Conservation (phyloP, 2,113 vertebrate genomes). For the Cynopterus brachyotis region DNA sequence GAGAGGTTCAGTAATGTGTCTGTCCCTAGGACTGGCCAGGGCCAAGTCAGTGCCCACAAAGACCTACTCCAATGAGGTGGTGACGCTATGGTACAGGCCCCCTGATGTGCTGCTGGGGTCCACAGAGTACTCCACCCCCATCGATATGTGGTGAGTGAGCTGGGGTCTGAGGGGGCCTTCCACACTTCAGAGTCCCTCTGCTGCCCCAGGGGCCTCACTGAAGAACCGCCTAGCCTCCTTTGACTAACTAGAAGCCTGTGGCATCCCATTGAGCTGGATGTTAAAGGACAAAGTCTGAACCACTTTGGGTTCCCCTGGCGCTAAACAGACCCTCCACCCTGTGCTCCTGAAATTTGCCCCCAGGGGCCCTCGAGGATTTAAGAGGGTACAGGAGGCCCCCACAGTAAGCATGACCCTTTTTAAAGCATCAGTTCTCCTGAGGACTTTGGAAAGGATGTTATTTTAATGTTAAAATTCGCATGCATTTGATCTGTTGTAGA, state of each 20-base stretch:
- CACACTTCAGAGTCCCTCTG: background rate
- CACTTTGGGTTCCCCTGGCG: background rate
- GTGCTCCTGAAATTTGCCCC: background rate
- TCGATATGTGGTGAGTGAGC: conserved; percentile 95
- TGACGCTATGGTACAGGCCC: conserved; percentile 96
- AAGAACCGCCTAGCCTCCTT: background rate
- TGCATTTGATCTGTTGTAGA: background rate
- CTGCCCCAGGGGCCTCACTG: background rate
- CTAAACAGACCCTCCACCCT: background rate
- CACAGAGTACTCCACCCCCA: conserved; percentile 96
- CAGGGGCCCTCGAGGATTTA: background rate
- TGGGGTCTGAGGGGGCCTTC: background rate
- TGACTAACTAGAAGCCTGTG: background rate
- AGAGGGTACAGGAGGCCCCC: background rate
- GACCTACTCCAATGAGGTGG: conserved; percentile 98
- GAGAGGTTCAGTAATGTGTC: background rate
- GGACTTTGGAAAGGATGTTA: background rate
- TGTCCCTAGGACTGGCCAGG: conserved; percentile 89
- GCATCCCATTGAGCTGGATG: background rate
- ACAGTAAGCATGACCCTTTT: background rate
- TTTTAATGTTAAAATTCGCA: background rate
- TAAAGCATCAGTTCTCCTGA: background rate
- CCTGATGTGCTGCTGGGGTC: conserved; percentile 96
- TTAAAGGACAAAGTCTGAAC: background rate
- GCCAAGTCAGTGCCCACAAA: conserved; percentile 97